Percentiles rank a stretch among this genome's conserved stretches.
These are phyloP conservation scores for Ips typographus DNA, from an alignment of 1,140 invertebrate genomes.

Conservation along the genomic window DNA sequence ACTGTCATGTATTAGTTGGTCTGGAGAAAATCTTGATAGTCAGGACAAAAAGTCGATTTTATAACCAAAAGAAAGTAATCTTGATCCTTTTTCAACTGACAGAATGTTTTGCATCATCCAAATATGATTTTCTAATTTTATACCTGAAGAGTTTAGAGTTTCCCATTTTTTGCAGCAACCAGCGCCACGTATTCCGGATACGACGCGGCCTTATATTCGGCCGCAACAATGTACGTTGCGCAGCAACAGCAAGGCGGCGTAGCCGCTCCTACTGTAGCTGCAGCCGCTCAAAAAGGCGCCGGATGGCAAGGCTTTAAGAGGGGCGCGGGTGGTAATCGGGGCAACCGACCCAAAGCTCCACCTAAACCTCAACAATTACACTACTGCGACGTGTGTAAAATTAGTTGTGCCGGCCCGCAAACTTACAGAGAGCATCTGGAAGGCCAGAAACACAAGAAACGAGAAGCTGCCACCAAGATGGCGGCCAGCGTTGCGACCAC, in stretches of 20 bases:
- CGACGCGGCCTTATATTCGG: slow-evolving; percentile 90
- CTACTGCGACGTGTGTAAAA: slow-evolving; percentile 97
- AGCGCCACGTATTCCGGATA: slow-evolving; percentile 76
- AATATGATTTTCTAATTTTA: too few species aligned
- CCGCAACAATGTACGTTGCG: slow-evolving; percentile 89
- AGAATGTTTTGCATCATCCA: too few species aligned
- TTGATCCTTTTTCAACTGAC: too few species aligned
- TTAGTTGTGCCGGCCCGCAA: slow-evolving; percentile 61
- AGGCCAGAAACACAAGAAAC: slow-evolving; percentile 98
- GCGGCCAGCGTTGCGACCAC: slow-evolving; percentile 58
- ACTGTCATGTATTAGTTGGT: too few species aligned
- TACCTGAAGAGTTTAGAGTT: not conserved
- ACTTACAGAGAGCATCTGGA: slow-evolving; percentile 97
- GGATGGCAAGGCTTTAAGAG: slow-evolving; percentile 77
- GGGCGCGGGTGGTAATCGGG: slow-evolving; percentile 64
- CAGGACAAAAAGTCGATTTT: not conserved
- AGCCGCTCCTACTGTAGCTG: slow-evolving; percentile 34
- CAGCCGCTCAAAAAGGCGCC: slow-evolving; percentile 53
- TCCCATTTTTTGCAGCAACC: slow-evolving; percentile 50
- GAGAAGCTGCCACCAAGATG: slow-evolving; percentile 87
- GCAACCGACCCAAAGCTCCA: slow-evolving; percentile 72
- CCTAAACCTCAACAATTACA: slow-evolving; percentile 89
- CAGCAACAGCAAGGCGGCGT: slow-evolving; percentile 58
- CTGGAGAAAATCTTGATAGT: too few species aligned
- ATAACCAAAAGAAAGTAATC: not conserved